Base-by-base conservation (phyloP, 2,888 invertebrate species). In the Yponomeuta plumbellus region DNA sequence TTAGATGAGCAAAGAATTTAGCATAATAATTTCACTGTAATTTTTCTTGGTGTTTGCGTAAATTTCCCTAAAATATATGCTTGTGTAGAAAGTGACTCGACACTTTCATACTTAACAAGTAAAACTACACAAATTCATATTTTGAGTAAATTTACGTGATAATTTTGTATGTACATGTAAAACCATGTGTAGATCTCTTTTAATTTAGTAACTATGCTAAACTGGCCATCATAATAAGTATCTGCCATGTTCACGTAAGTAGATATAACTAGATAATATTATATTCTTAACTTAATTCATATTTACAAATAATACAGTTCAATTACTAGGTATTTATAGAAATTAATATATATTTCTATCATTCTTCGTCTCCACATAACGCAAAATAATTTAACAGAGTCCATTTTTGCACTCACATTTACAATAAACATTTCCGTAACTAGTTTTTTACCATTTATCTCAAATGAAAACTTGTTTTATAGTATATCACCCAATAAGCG, bases 211-310 rank as follows among this genome's bases (percentile, higher is more conserved):
- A 93, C 93, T 93, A 93, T 91, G 85, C 92, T 93, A 93, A 94
- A 94, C 94, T 94, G 94, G 94, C 94, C 94, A 89, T 93, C 89
- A 85, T 91, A 34, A 92, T 92, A 93, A 93, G 92, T 93, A 92
- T 93, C 92, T 90, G 93, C 93, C 93, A 92, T 92, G 92, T 92
- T 92, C 81, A 85, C 84, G 87, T 91, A 89, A 86, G 86, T 91
- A 90, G 85, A 86, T 88, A 92, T 90, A 92, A 92, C 91, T 90
- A 91, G 80, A 82, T 87, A 88, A 90, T 90, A 90, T 92, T 90
- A 92, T 93, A 92, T 92, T 85, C 92, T 92, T 92, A 92, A 86
- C 87, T 89, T 87, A 77, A 80, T 81, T 90, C 84, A 85, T 93
- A 92, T 93, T 87, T 93, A 93, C 93, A 93, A 92, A 92, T 92